Percentiles rank a stretch among this genome's conserved stretches.
phyloP scores from a whole-genome alignment of 2,113 vertebrate genomes.

The Tapirus terrestris region DNA sequence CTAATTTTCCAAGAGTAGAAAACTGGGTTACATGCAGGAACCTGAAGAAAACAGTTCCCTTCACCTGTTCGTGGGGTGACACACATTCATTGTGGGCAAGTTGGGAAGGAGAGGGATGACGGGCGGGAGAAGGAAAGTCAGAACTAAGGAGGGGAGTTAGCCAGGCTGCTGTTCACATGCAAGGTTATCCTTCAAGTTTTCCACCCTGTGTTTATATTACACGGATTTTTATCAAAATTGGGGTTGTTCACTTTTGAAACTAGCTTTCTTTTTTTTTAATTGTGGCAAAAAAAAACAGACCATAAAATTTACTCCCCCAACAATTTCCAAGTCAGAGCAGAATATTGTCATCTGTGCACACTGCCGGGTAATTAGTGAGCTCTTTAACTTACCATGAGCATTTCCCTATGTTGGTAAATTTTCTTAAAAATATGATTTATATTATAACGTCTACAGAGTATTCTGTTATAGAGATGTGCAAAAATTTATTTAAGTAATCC shows the following conservation, averaged over 20 bases:
- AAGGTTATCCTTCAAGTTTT: too few relatives aligned
- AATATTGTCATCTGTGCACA: accelerated
- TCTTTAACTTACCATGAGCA: accelerated
- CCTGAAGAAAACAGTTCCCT: neutral
- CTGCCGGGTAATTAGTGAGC: accelerated
- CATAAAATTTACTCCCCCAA: neutral
- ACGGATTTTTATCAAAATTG: neutral
- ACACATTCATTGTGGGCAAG: accelerated
- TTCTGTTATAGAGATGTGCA: neutral
- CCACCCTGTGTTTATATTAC: neutral
- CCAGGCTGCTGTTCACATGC: too few relatives aligned
- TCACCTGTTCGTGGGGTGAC: neutral
- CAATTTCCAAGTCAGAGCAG: accelerated
- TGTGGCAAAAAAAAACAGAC: neutral
- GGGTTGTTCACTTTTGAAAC: neutral
- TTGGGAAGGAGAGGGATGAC: neutral
- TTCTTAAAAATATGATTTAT: neutral
- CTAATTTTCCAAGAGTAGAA: neutral
- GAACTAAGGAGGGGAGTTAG: neutral
- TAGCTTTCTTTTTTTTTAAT: neutral
- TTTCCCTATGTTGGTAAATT: accelerated
- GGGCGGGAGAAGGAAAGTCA: neutral
- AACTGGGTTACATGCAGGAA: too few relatives aligned
- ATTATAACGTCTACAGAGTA: neutral
- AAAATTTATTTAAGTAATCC: neutral